Evolutionary conservation across 1,140 invertebrate species (phyloP), one percentile per base, ranked within the genome.

Genomic region (Lysiphlebus fabarum): DNA sequence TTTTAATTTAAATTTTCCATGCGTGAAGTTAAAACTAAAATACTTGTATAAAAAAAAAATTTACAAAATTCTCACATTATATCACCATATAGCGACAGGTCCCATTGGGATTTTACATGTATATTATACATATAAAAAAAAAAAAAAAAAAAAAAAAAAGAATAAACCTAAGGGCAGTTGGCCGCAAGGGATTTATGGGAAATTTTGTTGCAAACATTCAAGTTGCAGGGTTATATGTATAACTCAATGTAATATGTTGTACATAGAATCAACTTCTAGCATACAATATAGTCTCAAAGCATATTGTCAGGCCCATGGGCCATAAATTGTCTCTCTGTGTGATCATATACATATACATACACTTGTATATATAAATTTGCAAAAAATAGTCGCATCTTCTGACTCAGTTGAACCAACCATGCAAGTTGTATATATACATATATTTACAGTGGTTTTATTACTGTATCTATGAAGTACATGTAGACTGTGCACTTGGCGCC

Each of bases 11-110:
- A n/a, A n/a, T n/a, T n/a, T n/a, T n/a, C n/a, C n/a, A n/a, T n/a
- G n/a, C n/a, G n/a, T n/a, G n/a, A n/a, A n/a, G n/a, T n/a, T n/a
- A n/a, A n/a, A n/a, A n/a, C n/a, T n/a, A n/a, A n/a, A n/a, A n/a
- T n/a, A n/a, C n/a, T n/a, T n/a, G n/a, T n/a, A n/a, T n/a, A n/a
- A 36, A 51, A 11, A 9, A 33, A 33, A 8, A 12, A 38, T 37
- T n/a, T 36, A 53, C 57, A 56, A 60, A 65, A 71, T 77, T 78
- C 74, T 76, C 75, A 78, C 75, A 74, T 78, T 77, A 77, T 70
- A 71, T 72, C 66, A 72, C 47, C n/a, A n/a, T n/a, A n/a, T 62
- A 51, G 40, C 36, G 12, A 53, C 49, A n/a, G 12, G 56, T 76
- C 74, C 72, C 72, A 43, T 34, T 43, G 74, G 72, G 71, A 71